phyloP scores from a whole-genome alignment of 2,797 vertebrate genomes.

The Pseudochaenichthys georgianus region DNA sequence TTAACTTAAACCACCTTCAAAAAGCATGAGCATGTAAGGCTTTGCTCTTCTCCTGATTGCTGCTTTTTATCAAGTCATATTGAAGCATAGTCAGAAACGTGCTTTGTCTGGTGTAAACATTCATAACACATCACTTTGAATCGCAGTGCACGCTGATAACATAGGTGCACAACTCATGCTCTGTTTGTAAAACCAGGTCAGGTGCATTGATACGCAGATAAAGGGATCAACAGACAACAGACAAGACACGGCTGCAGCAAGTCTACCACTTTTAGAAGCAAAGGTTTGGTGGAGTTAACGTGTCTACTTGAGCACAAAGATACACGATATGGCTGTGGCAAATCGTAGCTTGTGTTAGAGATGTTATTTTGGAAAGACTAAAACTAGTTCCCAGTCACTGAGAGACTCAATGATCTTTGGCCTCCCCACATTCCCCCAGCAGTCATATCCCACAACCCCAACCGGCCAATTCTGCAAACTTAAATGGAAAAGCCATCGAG shows the following conservation, averaged over 20 bases:
- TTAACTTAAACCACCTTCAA: not conserved
- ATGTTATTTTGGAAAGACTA: conserved; percentile 18
- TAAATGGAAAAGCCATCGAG: conserved; percentile 63
- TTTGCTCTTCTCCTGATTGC: not conserved
- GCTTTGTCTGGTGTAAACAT: not conserved
- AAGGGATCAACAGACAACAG: not conserved
- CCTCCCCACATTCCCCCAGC: conserved; percentile 20
- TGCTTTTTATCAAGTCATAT: not conserved
- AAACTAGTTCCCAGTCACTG: conserved; percentile 39
- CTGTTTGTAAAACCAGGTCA: not conserved
- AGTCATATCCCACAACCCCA: conserved; percentile 37
- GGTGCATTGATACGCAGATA: not conserved
- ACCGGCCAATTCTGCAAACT: conserved; percentile 36
- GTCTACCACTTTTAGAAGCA: not conserved
- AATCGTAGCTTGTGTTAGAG: not conserved
- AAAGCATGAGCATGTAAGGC: not conserved
- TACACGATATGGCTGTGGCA: not conserved
- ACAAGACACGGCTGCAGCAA: not conserved
- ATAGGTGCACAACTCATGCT: not conserved
- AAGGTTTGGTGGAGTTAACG: not conserved
- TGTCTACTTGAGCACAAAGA: not conserved
- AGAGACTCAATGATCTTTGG: conserved; percentile 16
- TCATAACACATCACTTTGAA: not conserved
- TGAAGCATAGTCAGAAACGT: not conserved
- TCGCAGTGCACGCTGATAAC: not conserved